Evolutionary conservation across 2,797 vertebrate species (phyloP).

Genomic region (Acanthiza pusilla): DNA sequence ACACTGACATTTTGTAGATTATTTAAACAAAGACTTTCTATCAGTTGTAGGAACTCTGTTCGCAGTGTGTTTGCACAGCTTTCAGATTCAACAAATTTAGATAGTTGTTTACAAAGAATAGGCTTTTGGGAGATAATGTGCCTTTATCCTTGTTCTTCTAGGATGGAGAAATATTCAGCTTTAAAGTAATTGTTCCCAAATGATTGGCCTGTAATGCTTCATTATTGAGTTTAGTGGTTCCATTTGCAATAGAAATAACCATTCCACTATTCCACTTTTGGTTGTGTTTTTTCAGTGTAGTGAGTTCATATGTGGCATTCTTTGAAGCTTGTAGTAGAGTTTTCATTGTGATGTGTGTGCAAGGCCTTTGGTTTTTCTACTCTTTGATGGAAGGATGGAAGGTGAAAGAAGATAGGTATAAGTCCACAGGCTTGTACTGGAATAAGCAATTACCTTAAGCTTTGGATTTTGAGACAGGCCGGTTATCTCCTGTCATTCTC

Average conservation of each 20-base stretch:
- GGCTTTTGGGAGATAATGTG: conserved; percentile 38
- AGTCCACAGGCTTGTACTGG: background rate
- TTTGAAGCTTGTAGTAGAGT: background rate
- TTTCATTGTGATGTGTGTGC: background rate
- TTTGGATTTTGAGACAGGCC: background rate
- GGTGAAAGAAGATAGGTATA: background rate
- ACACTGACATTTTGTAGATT: conserved; percentile 62
- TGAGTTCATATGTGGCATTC: background rate
- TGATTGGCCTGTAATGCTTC: conserved; percentile 15
- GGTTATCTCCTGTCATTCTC: background rate
- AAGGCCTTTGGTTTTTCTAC: background rate
- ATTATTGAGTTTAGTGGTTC: conserved; percentile 24
- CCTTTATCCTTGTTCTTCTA: conserved; percentile 30
- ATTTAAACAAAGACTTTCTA: conserved; percentile 64
- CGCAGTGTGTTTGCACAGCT: conserved; percentile 45
- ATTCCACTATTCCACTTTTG: background rate
- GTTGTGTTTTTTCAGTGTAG: background rate
- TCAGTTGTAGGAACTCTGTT: conserved; percentile 42
- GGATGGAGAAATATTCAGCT: background rate
- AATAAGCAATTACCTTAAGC: background rate
- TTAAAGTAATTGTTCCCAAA: conserved; percentile 47
- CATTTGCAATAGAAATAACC: conserved; percentile 32
- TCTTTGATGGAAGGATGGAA: background rate
- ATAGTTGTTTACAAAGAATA: conserved; percentile 41
- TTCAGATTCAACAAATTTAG: conserved; percentile 43